Evolutionary conservation across 2,113 vertebrate genomes (phyloP).

Genomic region (Hippocampus comes): DNA sequence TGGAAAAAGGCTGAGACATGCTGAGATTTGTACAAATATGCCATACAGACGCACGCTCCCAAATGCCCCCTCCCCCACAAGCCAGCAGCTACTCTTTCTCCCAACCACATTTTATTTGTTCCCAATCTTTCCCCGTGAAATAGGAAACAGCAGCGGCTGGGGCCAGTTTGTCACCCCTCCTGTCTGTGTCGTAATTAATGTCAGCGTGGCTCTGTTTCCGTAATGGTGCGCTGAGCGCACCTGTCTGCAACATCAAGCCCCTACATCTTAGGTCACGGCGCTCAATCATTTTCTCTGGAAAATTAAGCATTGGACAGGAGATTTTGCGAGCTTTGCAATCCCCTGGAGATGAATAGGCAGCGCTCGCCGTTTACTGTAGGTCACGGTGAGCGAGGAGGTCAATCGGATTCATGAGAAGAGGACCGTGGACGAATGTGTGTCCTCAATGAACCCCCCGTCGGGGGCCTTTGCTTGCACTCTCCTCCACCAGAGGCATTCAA

Average conservation of each 20-base stretch:
- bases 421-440: conserved; percentile 45
- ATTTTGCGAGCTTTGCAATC: conserved; percentile 31
- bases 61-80: background rate
- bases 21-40: conserved; percentile 15
- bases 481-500: conserved; percentile 40
- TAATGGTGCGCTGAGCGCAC: conserved; percentile 47
- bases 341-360: conserved; percentile 37
- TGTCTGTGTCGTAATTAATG: conserved; percentile 45
- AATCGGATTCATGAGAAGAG: conserved; percentile 71
- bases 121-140: conserved; percentile 25
- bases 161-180: conserved; percentile 50
- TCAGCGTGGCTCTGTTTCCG: conserved; percentile 26
- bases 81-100: background rate
- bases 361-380: conserved; percentile 55
- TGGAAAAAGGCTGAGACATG: conserved; percentile 10
- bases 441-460: conserved; percentile 42
- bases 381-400: conserved; percentile 58
- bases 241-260: conserved; percentile 29
- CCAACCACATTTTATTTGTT: background rate
- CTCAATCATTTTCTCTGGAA: conserved; percentile 37
- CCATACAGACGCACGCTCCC: background rate
- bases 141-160: conserved; percentile 35
- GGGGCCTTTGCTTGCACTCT: conserved; percentile 26
- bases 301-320: conserved; percentile 49
- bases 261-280: conserved; percentile 13